Evolutionary conservation across 2,888 invertebrate genomes (phyloP).

Genomic region (Choreutis nemorana): DNA sequence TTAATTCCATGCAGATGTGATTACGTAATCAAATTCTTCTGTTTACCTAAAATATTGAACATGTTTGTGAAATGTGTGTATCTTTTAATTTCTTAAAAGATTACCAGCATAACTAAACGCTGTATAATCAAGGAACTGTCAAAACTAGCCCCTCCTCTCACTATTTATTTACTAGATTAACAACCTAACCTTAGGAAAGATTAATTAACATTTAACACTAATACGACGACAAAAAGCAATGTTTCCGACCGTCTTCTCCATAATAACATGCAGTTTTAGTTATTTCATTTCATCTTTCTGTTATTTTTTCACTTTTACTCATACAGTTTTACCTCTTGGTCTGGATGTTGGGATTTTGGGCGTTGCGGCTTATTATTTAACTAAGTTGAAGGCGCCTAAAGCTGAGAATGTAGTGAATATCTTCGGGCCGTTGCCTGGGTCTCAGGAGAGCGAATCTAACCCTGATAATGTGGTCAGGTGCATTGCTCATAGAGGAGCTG

Average conservation of each 20-base stretch:
- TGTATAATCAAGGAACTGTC: too few relatives aligned
- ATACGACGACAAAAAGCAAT: too few relatives aligned
- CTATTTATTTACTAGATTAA: constrained; percentile 43
- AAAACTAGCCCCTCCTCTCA: constrained; percentile 21
- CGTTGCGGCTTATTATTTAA: constrained; percentile 37
- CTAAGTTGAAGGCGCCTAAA: constrained; percentile 41
- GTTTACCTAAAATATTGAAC: too few relatives aligned
- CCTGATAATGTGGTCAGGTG: constrained; percentile 63
- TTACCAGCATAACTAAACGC: too few relatives aligned
- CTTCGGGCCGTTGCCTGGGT: constrained; percentile 60
- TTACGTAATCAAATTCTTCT: too few relatives aligned
- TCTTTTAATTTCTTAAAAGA: too few relatives aligned
- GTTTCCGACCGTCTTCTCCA: constrained; percentile 31
- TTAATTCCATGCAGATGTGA: too few relatives aligned
- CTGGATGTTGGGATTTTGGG: constrained; percentile 42
- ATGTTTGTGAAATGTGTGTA: too few relatives aligned
- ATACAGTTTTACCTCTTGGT: constrained; percentile 47
- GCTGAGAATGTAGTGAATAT: constrained; percentile 46
- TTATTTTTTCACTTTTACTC: constrained; percentile 29
- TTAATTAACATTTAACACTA: too few relatives aligned
- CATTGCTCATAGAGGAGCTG: constrained; percentile 79
- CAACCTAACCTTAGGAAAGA: constrained; percentile 25
- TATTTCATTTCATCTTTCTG: constrained; percentile 27
- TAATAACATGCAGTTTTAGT: constrained; percentile 26
- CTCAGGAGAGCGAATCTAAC: constrained; percentile 39